These are phyloP conservation scores for Campopleginae sp. DNA, from an alignment of 2,888 invertebrate genomes.

Conservation along the genomic window DNA sequence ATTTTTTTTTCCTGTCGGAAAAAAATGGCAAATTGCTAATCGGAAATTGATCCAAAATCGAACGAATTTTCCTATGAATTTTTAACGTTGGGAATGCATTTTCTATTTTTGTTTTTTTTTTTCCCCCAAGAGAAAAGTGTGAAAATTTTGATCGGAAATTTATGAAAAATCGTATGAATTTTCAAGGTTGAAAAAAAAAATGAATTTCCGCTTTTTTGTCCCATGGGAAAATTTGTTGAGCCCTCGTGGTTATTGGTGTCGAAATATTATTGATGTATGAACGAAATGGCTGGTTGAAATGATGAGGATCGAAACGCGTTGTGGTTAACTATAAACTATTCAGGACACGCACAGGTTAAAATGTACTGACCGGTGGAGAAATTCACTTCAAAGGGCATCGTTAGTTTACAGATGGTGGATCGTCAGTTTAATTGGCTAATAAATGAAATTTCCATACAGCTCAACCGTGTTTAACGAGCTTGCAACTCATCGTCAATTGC, in stretches of 20 bases:
- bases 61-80: too few species aligned
- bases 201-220: not conserved
- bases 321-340: conserved; percentile 37
- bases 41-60: too few species aligned
- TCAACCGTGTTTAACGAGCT: conserved; percentile 44
- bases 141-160: not conserved
- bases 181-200: not conserved
- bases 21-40: too few species aligned
- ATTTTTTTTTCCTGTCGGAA: too few species aligned
- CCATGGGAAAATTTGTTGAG: not conserved
- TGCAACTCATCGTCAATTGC: conserved; percentile 47
- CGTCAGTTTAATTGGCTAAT: conserved; percentile 59
- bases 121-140: too few species aligned
- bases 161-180: not conserved
- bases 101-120: too few species aligned
- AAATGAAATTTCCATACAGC: conserved; percentile 60
- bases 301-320: conserved; percentile 12
- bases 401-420: conserved; percentile 44
- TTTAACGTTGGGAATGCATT: too few species aligned
- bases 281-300: conserved; percentile 2
- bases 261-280: not conserved
- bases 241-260: not conserved
- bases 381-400: conserved; percentile 62
- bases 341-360: conserved; percentile 45
- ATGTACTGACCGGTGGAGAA: conserved; percentile 20